Percentiles rank a stretch among this genome's conserved stretches.
Conservation (phyloP, 2,797 vertebrate genomes). For the Tapera naevia region DNA sequence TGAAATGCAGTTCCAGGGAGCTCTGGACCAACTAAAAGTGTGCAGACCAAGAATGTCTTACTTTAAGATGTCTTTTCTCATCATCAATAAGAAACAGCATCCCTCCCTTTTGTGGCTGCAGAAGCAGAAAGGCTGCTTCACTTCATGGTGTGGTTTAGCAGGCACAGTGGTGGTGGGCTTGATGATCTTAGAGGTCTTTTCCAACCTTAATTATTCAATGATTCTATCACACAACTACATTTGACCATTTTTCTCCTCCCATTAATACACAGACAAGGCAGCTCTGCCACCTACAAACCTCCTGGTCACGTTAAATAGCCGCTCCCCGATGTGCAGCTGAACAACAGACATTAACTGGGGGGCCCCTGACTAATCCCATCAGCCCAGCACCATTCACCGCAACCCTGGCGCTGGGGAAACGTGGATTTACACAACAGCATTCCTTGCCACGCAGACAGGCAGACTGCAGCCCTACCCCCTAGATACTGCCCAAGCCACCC, state of each 20-base stretch:
- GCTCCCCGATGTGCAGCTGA: not conserved
- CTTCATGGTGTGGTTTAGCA: too few species aligned
- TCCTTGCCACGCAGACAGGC: rapidly evolving
- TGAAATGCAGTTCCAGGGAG: not conserved
- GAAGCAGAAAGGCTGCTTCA: not conserved
- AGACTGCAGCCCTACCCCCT: not conserved
- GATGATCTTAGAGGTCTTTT: too few species aligned
- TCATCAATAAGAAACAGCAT: not conserved
- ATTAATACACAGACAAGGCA: rapidly evolving
- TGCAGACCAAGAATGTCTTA: not conserved
- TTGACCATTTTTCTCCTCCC: not conserved
- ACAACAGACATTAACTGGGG: not conserved
- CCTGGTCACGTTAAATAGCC: not conserved
- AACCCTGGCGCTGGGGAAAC: not conserved
- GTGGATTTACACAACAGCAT: not conserved
- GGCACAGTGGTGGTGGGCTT: too few species aligned
- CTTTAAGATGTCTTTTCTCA: not conserved
- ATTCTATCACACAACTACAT: too few species aligned
- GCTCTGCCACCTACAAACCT: not conserved
- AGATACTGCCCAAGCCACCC: not conserved
- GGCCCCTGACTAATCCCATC: conserved; percentile 32
- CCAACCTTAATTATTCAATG: too few species aligned
- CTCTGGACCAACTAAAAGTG: not conserved
- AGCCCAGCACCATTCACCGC: not conserved
- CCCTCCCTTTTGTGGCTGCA: not conserved